Evolutionary conservation across 2,113 vertebrate genomes (phyloP).

Genomic region (Lophura nycthemera): DNA sequence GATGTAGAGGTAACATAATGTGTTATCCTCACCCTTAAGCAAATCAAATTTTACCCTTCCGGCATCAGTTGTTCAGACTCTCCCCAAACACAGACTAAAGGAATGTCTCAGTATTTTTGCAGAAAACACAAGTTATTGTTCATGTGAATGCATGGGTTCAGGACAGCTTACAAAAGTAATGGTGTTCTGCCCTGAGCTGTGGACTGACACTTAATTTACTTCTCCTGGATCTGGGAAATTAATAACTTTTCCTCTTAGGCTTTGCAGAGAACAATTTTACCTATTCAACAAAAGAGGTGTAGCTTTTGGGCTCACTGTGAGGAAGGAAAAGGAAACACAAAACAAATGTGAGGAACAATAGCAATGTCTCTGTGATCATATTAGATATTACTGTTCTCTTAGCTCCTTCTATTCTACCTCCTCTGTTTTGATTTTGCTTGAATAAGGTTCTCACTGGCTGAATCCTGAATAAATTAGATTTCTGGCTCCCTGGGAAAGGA

Average conservation of each 20-base stretch:
- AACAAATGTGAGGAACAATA: neutral
- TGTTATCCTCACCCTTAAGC: neutral
- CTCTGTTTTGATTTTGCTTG: conserved; percentile 9
- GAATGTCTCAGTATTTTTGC: neutral
- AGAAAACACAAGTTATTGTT: neutral
- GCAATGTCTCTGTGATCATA: fast-evolving
- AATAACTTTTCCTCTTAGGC: neutral
- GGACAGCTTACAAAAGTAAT: neutral
- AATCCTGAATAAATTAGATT: neutral
- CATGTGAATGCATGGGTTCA: neutral
- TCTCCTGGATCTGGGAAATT: neutral
- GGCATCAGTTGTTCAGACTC: neutral
- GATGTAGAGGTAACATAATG: neutral
- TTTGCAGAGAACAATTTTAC: neutral
- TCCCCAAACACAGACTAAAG: neutral
- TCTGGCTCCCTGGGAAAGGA: neutral
- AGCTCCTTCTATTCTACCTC: neutral
- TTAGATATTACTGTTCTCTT: neutral
- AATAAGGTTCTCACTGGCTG: neutral
- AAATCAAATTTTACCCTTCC: neutral
- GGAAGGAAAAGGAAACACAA: neutral
- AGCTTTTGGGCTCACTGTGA: neutral
- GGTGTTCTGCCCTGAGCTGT: neutral
- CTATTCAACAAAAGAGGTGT: neutral
- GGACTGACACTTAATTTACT: neutral